Conservation (phyloP, 2,888 invertebrate species). For the Troglohyphantes excavatus region DNA sequence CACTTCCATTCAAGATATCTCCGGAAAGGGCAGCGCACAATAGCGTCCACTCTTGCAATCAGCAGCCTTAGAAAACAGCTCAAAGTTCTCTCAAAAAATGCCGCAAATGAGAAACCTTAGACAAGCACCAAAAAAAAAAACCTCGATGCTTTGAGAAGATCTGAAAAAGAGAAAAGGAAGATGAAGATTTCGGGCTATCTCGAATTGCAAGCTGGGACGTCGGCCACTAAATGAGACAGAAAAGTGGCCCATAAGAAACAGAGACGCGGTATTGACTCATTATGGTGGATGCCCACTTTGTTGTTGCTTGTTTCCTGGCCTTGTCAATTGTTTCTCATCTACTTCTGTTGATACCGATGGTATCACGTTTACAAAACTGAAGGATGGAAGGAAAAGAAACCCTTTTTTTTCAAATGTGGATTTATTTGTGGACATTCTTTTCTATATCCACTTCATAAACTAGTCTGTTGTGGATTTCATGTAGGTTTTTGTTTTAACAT, state of each 20-base stretch:
- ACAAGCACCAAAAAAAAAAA: conserved; percentile 43
- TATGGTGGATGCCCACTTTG: conserved; percentile 51
- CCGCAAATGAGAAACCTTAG: conserved; percentile 56
- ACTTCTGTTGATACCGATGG: conserved; percentile 37
- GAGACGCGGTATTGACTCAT: conserved; percentile 63
- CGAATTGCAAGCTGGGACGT: conserved; percentile 49
- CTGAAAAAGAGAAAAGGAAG: conserved; percentile 24
- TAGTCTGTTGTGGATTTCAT: too few relatives aligned
- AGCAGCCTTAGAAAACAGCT: not conserved
- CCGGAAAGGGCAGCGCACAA: not conserved
- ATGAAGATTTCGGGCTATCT: conserved; percentile 42
- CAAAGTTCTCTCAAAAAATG: conserved; percentile 12
- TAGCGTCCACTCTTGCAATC: conserved; percentile 20
- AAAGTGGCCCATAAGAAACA: conserved; percentile 64
- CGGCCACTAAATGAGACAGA: conserved; percentile 66
- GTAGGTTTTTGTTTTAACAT: too few relatives aligned
- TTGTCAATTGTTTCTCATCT: conserved; percentile 61
- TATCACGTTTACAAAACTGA: conserved; percentile 35
- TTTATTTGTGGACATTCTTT: not conserved
- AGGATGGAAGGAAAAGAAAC: not conserved
- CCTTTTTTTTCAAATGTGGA: not conserved
- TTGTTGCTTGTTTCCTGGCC: conserved; percentile 54
- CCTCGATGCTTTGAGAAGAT: conserved; percentile 27
- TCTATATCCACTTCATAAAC: too few relatives aligned
- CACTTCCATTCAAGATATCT: too few relatives aligned